A percentile compares a stretch with the other conserved stretches of the same genome.
These are phyloP conservation scores for Exocentrus adspersus DNA, from an alignment of 2,888 invertebrate species.

Conservation along the genomic window DNA sequence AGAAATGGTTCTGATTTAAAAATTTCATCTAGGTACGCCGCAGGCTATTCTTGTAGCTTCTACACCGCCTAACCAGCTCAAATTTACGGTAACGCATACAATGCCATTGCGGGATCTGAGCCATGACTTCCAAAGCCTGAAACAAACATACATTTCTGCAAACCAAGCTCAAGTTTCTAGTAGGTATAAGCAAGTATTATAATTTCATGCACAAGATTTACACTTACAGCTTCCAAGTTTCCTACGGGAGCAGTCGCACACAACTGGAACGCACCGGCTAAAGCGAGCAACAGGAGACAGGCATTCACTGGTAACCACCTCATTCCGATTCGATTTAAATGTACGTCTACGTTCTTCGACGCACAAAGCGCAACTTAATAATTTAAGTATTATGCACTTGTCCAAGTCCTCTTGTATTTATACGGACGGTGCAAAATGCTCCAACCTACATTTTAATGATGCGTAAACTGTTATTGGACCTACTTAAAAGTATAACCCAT, in stretches of 20 bases:
- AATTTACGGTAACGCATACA: constrained; percentile 84
- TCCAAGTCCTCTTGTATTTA: constrained; percentile 31
- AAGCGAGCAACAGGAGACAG: constrained; percentile 10
- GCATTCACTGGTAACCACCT: constrained; percentile 28
- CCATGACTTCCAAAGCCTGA: constrained; percentile 78
- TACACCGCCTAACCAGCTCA: constrained; percentile 80
- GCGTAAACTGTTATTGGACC: constrained; percentile 37
- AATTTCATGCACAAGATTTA: too few relatives aligned
- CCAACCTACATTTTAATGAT: constrained; percentile 41
- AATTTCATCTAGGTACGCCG: constrained; percentile 36
- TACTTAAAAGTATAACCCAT: constrained; percentile 35
- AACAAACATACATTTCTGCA: constrained; percentile 33
- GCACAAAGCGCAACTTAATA: constrained; percentile 17
- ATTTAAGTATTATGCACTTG: constrained; percentile 16
- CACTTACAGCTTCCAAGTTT: constrained; percentile 41
- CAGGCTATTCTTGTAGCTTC: constrained; percentile 73
- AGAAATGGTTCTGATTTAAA: background rate
- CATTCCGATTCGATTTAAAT: constrained; percentile 5
- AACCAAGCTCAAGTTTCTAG: too few relatives aligned
- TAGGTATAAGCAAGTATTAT: too few relatives aligned
- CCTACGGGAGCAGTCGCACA: constrained; percentile 28
- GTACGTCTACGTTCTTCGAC: background rate
- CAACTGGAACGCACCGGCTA: constrained; percentile 10
- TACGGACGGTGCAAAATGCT: constrained; percentile 41
- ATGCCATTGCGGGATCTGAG: constrained; percentile 85